phyloP scores from a whole-genome alignment of 2,113 vertebrate genomes.

The Prinia subflava region DNA sequence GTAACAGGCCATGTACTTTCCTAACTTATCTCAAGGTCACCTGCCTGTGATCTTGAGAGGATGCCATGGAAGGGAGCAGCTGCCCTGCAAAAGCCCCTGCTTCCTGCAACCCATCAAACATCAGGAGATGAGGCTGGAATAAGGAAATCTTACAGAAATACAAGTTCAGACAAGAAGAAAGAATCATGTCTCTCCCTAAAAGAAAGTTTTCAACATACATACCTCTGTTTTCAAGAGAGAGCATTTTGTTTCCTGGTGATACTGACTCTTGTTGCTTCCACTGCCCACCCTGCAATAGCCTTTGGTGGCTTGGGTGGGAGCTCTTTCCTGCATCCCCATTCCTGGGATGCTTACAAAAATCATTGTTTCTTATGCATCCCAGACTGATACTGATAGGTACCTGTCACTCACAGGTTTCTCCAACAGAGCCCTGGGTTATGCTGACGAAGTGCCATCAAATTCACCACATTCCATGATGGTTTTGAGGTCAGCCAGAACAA shows the following conservation, averaged over 20 bases:
- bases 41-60: background rate
- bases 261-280: fast-evolving
- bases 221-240: background rate
- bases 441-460: background rate
- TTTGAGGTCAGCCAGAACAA: background rate
- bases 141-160: background rate
- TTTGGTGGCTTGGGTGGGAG: background rate
- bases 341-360: background rate
- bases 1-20: fast-evolving
- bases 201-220: background rate
- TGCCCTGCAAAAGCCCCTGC: background rate
- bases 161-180: background rate
- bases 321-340: background rate
- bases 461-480: background rate
- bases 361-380: background rate
- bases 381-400: background rate
- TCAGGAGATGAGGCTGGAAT: background rate
- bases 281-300: background rate
- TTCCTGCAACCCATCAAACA: background rate
- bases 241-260: background rate
- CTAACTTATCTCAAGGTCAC: background rate
- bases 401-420: background rate
- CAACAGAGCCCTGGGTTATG: background rate
- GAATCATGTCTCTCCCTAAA: background rate
- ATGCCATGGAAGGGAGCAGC: background rate